These are phyloP conservation scores for Trachops cirrhosus DNA, from an alignment of 2,797 vertebrate genomes.

Conservation along the genomic window DNA sequence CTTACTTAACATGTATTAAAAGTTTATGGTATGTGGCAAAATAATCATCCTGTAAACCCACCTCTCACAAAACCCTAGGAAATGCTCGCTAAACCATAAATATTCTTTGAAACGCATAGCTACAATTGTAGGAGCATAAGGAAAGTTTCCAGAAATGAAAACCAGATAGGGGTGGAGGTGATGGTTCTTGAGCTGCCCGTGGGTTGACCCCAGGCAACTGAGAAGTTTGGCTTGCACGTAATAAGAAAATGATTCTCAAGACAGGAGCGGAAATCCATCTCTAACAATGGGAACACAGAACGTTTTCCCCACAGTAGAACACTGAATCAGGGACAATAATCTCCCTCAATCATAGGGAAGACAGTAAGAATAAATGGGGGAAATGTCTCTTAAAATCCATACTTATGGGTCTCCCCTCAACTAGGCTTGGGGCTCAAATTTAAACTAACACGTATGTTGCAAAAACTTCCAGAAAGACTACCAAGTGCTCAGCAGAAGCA, in stretches of 20 bases:
- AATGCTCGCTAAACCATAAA: background rate
- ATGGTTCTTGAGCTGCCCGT: background rate
- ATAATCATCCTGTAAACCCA: background rate
- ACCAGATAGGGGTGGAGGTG: background rate
- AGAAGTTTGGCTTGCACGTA: background rate
- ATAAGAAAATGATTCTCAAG: background rate
- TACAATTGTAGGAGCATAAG: background rate
- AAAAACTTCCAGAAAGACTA: background rate
- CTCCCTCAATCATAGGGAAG: background rate
- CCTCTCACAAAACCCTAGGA: background rate
- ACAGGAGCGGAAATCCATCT: background rate
- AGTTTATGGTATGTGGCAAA: background rate
- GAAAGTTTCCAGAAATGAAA: background rate
- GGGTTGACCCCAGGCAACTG: too few species aligned
- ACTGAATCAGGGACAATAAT: background rate
- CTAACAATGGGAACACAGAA: background rate
- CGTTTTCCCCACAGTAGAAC: background rate
- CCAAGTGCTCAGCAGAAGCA: background rate
- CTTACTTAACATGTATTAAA: background rate
- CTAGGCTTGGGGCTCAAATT: background rate
- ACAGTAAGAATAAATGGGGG: background rate
- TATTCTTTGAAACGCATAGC: background rate
- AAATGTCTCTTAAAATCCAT: background rate
- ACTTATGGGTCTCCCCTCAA: background rate
- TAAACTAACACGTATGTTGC: background rate